Base-by-base conservation (phyloP, 2,113 vertebrate genomes). In the Etheostoma cragini region DNA sequence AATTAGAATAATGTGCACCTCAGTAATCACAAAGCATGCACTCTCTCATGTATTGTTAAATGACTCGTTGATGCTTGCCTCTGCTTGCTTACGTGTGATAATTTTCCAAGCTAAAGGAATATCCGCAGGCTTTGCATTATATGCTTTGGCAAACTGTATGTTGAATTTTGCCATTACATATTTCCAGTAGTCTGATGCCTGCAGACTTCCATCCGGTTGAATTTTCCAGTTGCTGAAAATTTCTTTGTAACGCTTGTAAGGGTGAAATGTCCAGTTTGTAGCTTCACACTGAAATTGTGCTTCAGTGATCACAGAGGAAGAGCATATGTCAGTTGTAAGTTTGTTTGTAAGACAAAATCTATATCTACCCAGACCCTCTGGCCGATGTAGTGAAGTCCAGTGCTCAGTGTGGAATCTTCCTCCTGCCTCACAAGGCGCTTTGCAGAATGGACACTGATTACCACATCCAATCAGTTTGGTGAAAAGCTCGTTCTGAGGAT, bases 171-270 rank as follows among this genome's bases (percentile, higher is more conserved):
- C 17, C 83, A 94, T 68, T 0, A 95, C 83, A 77, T 92, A 94
- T 80, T 93, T 95, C 94, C 94, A 95, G 91, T 93, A 95, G 81
- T 92, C 89, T 80, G 91, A 93, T 22, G 93, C 92, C 22, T 93
- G 0, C 6, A 92, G 89, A 62, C 90, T 94, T 56, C 0, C 1
- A 56, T 95, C 94, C 7, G 93, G 84, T 26, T 65, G 61, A 46
- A 96, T 95, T 24, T 38, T 12, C 95, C 95, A 96, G 69, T 94
- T 73, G 0, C 88, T 87, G 30, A 57, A 91, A 50, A 94, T 78
- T 0, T 84, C 57, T 1, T 10, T 68, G 49, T 95, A 95, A 3
- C 13, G 0, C 13, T 93, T 95, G 22, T 72, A 94, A 24, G 80
- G 89, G 47, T 92, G 84, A 0, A 0, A 8, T 2, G 53, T 0